Evolutionary conservation across 1,140 invertebrate species (phyloP).

Genomic region (Acromyrmex echinatior): DNA sequence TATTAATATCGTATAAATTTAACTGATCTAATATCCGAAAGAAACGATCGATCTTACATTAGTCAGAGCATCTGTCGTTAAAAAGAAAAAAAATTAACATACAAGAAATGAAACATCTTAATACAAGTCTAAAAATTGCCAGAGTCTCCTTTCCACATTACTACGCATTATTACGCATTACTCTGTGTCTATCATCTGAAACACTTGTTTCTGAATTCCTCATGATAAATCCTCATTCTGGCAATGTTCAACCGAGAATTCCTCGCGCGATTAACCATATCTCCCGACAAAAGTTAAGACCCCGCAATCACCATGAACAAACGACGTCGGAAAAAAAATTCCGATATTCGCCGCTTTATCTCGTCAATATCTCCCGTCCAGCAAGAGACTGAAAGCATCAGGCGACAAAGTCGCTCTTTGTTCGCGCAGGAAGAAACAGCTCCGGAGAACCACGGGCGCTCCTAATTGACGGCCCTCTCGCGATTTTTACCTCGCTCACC

Average conservation of each 20-base stretch:
- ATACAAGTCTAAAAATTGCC: not conserved
- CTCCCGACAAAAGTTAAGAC: constrained; percentile 13
- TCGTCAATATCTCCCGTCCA: constrained; percentile 60
- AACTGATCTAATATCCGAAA: not conserved
- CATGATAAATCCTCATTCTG: not conserved
- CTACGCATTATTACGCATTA: not conserved
- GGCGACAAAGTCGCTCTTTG: constrained; percentile 71
- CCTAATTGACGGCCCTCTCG: constrained; percentile 82
- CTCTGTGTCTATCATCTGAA: not conserved
- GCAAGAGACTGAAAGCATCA: constrained; percentile 9
- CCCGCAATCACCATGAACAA: constrained; percentile 21
- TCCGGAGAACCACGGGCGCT: constrained; percentile 71
- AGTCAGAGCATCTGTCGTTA: not conserved
- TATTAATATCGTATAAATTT: not conserved
- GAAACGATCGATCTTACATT: not conserved
- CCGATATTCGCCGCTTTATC: constrained; percentile 48
- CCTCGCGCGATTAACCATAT: not conserved
- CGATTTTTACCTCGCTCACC: constrained; percentile 78
- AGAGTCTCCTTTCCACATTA: not conserved
- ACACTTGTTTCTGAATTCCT: not conserved
- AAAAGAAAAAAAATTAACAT: not conserved
- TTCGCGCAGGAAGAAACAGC: constrained; percentile 71
- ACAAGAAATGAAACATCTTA: too few relatives aligned
- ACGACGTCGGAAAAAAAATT: constrained; percentile 56
- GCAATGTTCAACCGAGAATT: not conserved